Percentiles rank a stretch among this genome's conserved stretches.
phyloP scores from a whole-genome alignment of 1,140 invertebrate genomes.

The Aphelinus atriplicis region DNA sequence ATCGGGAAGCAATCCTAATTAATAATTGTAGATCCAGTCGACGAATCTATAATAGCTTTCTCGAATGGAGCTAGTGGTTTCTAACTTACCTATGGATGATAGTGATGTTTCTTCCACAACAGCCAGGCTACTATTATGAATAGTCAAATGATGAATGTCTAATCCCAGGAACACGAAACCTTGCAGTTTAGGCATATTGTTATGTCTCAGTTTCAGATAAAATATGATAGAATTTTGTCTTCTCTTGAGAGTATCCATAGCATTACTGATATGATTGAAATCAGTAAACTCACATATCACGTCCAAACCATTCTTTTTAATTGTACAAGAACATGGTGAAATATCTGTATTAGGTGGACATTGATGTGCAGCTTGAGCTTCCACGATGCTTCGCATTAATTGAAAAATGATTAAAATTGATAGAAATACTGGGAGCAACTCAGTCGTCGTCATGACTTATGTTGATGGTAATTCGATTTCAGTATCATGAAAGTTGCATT shows the following conservation, averaged over 20 bases:
- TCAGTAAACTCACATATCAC: slow-evolving; percentile 87
- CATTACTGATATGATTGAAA: slow-evolving; percentile 75
- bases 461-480: too few species aligned
- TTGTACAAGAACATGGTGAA: slow-evolving; percentile 80
- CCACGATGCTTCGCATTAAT: slow-evolving; percentile 19
- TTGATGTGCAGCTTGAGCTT: slow-evolving; percentile 66
- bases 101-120: slow-evolving; percentile 86
- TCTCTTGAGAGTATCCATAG: slow-evolving; percentile 81
- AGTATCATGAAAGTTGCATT: too few species aligned
- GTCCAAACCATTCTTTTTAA: slow-evolving; percentile 87
- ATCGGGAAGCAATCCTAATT: too few species aligned
- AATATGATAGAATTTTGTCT: slow-evolving; percentile 79
- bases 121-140: slow-evolving; percentile 86
- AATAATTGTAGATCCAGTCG: too few species aligned
- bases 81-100: slow-evolving; percentile 79
- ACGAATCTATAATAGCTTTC: too few species aligned
- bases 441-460: too few species aligned
- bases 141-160: slow-evolving; percentile 86
- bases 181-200: slow-evolving; percentile 82
- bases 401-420: slow-evolving; percentile 10
- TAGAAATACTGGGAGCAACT: too few species aligned
- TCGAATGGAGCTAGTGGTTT: too few species aligned
- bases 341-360: slow-evolving; percentile 79
- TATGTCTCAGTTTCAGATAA: slow-evolving; percentile 86
- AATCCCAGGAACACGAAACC: slow-evolving; percentile 87